These are phyloP conservation scores for Eurytoma californica DNA, from an alignment of 2,888 invertebrate genomes.

Conservation along the genomic window DNA sequence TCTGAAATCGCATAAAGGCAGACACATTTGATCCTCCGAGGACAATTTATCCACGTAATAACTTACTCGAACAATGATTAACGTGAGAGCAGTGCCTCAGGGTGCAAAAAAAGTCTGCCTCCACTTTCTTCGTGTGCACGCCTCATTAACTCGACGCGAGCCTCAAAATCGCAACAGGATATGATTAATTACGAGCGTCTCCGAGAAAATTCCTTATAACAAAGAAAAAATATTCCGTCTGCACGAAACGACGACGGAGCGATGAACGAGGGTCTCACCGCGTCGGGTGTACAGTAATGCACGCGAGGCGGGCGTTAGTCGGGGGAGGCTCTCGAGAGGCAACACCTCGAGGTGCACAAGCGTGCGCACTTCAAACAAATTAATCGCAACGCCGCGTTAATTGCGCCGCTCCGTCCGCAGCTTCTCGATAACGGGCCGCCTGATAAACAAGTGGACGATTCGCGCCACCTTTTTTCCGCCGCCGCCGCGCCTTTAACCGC, in stretches of 20 bases:
- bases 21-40: neutral
- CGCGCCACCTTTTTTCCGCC: neutral
- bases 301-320: neutral
- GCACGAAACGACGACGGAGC: neutral
- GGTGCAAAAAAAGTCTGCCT: neutral
- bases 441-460: constrained; percentile 31
- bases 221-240: neutral
- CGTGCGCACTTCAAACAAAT: constrained; percentile 73
- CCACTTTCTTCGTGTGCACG: constrained; percentile 1
- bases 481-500: neutral
- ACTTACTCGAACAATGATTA: constrained; percentile 37
- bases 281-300: no score
- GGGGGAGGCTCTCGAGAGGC: constrained; percentile 45
- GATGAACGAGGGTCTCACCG: no score
- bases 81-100: constrained; percentile 1
- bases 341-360: constrained; percentile 65
- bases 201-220: constrained; percentile 17
- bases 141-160: constrained; percentile 19
- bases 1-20: no score
- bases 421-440: constrained; percentile 39
- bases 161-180: constrained; percentile 34
- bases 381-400: constrained; percentile 70
- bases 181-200: constrained; percentile 33
- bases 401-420: constrained; percentile 66
- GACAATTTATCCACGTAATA: neutral